Percentiles rank a stretch among this genome's conserved stretches.
Evolutionary conservation across 2,113 vertebrate species (phyloP).

Genomic region (Psephotus haematonotus): DNA sequence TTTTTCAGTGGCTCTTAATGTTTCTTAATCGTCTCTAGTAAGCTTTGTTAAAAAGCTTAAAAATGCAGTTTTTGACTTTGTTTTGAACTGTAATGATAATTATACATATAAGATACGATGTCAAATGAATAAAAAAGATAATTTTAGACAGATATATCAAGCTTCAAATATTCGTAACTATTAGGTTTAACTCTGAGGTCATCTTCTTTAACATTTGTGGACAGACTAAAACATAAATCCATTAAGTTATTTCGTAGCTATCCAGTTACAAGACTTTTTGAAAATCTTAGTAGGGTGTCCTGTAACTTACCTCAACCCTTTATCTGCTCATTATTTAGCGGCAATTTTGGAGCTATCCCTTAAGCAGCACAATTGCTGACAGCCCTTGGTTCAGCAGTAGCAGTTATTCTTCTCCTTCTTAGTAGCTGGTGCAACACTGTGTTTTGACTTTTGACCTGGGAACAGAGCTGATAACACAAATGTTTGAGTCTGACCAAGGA

Average conservation of each 20-base stretch:
- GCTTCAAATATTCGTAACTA: neutral
- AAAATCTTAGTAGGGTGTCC: neutral
- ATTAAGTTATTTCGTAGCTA: neutral
- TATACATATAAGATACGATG: neutral
- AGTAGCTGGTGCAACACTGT: too few relatives aligned
- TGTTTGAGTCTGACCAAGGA: too few relatives aligned
- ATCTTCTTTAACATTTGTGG: neutral
- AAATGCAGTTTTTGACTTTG: neutral
- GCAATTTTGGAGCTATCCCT: neutral
- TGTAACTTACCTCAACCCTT: neutral
- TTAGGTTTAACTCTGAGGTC: neutral
- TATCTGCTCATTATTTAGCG: neutral
- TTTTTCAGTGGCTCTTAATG: neutral
- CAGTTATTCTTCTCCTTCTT: too few relatives aligned
- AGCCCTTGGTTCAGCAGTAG: too few relatives aligned
- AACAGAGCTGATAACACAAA: too few relatives aligned
- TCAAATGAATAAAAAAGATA: neutral
- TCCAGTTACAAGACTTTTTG: neutral
- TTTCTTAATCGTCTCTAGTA: neutral
- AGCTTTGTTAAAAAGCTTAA: neutral
- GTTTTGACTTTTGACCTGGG: too few relatives aligned
- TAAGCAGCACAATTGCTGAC: neutral
- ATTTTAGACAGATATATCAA: neutral
- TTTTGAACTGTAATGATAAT: neutral
- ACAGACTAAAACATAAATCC: neutral